These are phyloP conservation scores for Drosophila ambigua DNA, from an alignment of 1,140 invertebrate genomes.

Conservation along the genomic window DNA sequence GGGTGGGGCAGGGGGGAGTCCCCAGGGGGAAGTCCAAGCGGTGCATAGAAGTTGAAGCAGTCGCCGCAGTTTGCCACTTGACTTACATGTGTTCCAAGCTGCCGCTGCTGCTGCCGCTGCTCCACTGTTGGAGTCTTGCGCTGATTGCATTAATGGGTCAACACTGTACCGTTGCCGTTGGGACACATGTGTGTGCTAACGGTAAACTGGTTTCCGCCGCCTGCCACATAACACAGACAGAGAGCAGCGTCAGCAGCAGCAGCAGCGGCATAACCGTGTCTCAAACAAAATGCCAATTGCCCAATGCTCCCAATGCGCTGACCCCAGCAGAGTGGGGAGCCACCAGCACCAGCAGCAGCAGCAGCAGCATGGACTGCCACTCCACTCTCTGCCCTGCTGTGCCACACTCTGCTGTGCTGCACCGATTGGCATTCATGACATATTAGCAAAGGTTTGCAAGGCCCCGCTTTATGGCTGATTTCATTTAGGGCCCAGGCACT, in stretches of 20 bases:
- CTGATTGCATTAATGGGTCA: constrained; percentile 59
- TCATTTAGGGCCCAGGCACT: constrained; percentile 42
- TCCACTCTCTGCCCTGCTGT: too few species aligned
- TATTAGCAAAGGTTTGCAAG: constrained; percentile 46
- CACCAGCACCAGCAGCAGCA: too few species aligned
- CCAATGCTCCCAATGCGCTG: constrained; percentile 26
- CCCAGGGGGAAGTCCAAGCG: constrained; percentile 22
- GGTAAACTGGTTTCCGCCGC: constrained; percentile 41
- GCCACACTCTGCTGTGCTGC: not conserved
- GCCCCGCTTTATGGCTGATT: constrained; percentile 42
- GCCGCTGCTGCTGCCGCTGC: not conserved
- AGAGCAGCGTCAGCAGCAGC: too few species aligned
- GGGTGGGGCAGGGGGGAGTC: constrained; percentile 1
- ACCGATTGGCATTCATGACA: constrained; percentile 39
- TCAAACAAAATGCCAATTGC: constrained; percentile 41
- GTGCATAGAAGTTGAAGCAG: not conserved
- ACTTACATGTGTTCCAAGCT: constrained; percentile 65
- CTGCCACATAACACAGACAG: not conserved
- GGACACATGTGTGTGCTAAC: constrained; percentile 40
- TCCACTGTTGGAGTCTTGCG: constrained; percentile 23
- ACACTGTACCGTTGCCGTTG: constrained; percentile 45
- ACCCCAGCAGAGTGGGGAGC: constrained; percentile 5
- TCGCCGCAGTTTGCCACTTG: constrained; percentile 51
- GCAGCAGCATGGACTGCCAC: too few species aligned
- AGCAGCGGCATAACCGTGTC: not conserved